Base-by-base conservation (phyloP, 1,140 invertebrate species). In the Battus philenor region DNA sequence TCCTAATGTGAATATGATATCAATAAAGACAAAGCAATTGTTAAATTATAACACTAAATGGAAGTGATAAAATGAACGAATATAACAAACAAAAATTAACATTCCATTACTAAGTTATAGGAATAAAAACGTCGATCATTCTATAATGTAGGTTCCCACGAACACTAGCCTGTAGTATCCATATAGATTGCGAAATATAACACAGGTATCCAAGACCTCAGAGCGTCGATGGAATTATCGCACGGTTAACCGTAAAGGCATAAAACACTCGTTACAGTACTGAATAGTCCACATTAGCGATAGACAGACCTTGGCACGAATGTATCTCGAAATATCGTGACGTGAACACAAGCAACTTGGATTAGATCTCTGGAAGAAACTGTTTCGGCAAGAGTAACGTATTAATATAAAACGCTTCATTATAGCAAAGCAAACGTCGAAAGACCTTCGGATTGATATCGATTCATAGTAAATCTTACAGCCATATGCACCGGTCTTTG, bases 291-390 rank as follows among this genome's bases (percentile, higher is more conserved):
- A 71, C 51, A 71, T 69, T 73, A 75, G 53, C 47, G 56, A 58
- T 64, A 68, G 56, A 60, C 29, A 34, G 60, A 63, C 74, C 77
- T 81, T 81, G 77, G 66, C 77, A 76, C 53, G 52, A 59, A 69
- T 78, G 56, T 58, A 57, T 47, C 33, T 48, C 33, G 33, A 10
- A 4, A 43, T 34, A 11, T 68, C 74, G 77, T 77, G 74, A 80
- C 66, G 57, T 48, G 67, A 68, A 51, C 52, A 54, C 55, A 53
- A 69, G 49, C 59, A 65, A 66, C 68, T 10, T 54, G 54, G 59
- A 72, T 66, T 75, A 59, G 50, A 61, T 32, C 38, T 33, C 44
- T 44, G 32, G 20, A 44, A 33, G 38, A 13, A 44, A 47, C 16
- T 43, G 16, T 39, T 52, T 47, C 33, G 33, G 33, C 33, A 36